Conservation (phyloP, 1,140 invertebrate genomes). For the Nasonia vitripennis region DNA sequence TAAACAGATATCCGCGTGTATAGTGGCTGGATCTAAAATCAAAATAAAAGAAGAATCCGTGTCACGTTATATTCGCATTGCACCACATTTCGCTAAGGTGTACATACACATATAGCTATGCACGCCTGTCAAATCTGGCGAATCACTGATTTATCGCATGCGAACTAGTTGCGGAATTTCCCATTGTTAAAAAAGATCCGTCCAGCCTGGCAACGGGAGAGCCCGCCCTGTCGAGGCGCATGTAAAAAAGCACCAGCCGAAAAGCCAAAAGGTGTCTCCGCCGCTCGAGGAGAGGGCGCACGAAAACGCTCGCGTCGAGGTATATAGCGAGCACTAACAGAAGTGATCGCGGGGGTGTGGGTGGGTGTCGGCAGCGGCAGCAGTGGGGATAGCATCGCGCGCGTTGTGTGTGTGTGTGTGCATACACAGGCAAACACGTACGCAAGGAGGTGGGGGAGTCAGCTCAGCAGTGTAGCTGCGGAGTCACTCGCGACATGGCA, state of each 20-base stretch:
- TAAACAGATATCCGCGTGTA: too few species aligned
- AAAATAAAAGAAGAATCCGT: not conserved
- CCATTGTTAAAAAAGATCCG: too few species aligned
- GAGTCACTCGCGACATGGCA: conserved; percentile 28
- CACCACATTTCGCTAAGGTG: not conserved
- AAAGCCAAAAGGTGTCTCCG: too few species aligned
- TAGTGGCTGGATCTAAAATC: not conserved
- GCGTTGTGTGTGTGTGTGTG: too few species aligned
- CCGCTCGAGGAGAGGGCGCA: not conserved
- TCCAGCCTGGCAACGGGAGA: too few species aligned
- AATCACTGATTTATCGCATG: too few species aligned
- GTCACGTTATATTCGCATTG: not conserved
- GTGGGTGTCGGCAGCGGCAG: not conserved
- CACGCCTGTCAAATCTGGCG: too few species aligned
- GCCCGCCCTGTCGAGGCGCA: too few species aligned
- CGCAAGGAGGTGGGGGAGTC: conserved; percentile 63
- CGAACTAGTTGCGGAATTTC: too few species aligned
- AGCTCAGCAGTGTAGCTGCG: conserved; percentile 53
- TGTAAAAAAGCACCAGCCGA: too few species aligned
- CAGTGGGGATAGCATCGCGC: not conserved
- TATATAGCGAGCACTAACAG: not conserved
- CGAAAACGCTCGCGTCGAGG: not conserved
- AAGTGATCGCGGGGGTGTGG: not conserved
- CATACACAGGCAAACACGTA: not conserved
- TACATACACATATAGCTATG: not conserved